phyloP scores from a whole-genome alignment of 2,113 vertebrate genomes.

The Brachirus orientalis region DNA sequence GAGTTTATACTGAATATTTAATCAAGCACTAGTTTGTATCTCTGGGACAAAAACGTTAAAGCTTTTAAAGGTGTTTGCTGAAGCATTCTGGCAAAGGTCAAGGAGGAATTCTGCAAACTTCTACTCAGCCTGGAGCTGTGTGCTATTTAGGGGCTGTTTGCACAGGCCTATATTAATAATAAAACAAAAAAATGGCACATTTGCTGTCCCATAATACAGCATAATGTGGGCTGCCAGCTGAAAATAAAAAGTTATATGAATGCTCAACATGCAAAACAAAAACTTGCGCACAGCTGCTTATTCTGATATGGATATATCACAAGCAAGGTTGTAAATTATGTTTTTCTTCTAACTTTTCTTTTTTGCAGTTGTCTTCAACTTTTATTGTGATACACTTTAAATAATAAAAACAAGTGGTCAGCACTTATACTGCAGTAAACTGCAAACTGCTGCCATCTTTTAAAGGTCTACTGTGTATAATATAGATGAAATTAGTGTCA shows the following conservation, averaged over 20 bases:
- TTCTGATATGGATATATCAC: constrained; percentile 48
- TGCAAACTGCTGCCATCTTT: too few relatives aligned
- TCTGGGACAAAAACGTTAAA: constrained; percentile 63
- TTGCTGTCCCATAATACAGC: constrained; percentile 47
- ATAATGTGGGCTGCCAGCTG: constrained; percentile 35
- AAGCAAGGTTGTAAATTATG: constrained; percentile 22
- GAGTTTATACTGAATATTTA: constrained; percentile 78
- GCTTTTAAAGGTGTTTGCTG: constrained; percentile 57
- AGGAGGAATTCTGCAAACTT: constrained; percentile 61
- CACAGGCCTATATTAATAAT: constrained; percentile 44
- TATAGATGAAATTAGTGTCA: background rate
- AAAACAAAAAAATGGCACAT: constrained; percentile 36
- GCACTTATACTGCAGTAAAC: background rate
- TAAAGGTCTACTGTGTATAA: too few relatives aligned
- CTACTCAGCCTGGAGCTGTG: constrained; percentile 40
- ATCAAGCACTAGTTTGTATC: constrained; percentile 72
- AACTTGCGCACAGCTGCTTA: constrained; percentile 48
- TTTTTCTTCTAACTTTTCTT: constrained; percentile 25
- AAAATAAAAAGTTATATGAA: constrained; percentile 55
- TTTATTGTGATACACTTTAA: background rate
- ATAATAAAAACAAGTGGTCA: background rate
- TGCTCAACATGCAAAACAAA: constrained; percentile 48
- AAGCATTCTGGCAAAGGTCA: constrained; percentile 69
- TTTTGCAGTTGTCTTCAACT: too few relatives aligned
- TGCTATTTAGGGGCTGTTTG: constrained; percentile 39